phyloP scores from a whole-genome alignment of 35 echinoderm and acorn worm genomes.

The Diadema setosum region DNA sequence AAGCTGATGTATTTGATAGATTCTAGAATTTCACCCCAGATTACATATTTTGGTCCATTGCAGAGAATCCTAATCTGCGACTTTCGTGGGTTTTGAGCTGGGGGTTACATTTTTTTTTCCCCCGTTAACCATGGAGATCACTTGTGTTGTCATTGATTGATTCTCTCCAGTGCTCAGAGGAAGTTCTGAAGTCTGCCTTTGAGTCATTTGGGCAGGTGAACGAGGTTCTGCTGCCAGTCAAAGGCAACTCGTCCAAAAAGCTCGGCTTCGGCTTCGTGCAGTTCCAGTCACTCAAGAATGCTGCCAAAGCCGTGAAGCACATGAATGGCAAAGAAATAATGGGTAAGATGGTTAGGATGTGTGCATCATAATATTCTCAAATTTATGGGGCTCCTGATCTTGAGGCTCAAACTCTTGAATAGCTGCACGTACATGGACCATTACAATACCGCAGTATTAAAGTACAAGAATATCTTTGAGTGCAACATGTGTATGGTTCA shows the following conservation, averaged over 20 bases:
- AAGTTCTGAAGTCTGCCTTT: slow-evolving; percentile 3
- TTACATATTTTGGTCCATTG: too few relatives aligned
- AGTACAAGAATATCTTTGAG: too few relatives aligned
- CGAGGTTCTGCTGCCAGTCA: slow-evolving; percentile 18
- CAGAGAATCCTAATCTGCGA: not conserved
- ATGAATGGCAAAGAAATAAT: slow-evolving; percentile 50
- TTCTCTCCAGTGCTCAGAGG: slow-evolving; percentile 25
- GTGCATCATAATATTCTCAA: too few relatives aligned
- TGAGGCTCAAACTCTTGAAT: too few relatives aligned
- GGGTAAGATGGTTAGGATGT: not conserved
- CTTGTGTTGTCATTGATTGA: not conserved
- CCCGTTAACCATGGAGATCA: not conserved
- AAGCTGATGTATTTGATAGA: not conserved
- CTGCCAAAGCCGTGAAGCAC: slow-evolving; percentile 15
- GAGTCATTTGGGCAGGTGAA: not conserved
- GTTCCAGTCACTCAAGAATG: not conserved
- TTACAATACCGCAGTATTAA: too few relatives aligned
- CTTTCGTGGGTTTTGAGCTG: not conserved
- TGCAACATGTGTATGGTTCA: too few relatives aligned
- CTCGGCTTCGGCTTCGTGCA: slow-evolving; percentile 50
- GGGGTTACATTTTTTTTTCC: not conserved
- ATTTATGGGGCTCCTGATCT: too few relatives aligned
- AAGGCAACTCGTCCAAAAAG: not conserved
- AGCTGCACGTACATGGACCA: not conserved
- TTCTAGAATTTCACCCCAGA: too few relatives aligned